Conservation (phyloP, 2,888 invertebrate genomes). For the Caenorhabditis panamensis region DNA sequence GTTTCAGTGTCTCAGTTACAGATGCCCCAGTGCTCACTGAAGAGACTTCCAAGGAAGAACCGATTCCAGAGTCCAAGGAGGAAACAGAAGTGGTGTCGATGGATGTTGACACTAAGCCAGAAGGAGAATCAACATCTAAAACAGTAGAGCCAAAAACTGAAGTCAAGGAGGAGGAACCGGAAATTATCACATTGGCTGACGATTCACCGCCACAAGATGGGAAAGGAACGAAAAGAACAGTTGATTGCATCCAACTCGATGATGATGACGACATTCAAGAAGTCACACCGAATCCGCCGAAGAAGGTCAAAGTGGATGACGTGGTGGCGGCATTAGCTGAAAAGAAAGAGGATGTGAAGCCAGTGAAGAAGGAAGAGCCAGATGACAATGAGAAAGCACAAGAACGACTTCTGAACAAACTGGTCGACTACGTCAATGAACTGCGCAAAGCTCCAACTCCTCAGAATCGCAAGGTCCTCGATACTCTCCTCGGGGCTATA, state of each 20-base stretch:
- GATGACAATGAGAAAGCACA: constrained; percentile 65
- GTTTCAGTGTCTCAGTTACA: background rate
- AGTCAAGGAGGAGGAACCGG: background rate
- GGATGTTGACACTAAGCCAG: background rate
- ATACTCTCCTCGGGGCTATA: constrained; percentile 77
- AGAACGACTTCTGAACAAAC: constrained; percentile 71
- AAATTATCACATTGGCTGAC: background rate
- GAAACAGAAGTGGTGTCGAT: background rate
- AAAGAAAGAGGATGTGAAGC: background rate
- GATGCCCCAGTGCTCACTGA: background rate
- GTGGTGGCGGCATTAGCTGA: no score
- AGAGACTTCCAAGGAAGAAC: background rate
- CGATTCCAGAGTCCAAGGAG: background rate
- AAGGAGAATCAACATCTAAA: no score
- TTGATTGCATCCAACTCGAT: constrained; percentile 71
- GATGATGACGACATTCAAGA: constrained; percentile 65
- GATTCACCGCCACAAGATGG: constrained; percentile 12
- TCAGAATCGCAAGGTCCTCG: constrained; percentile 75
- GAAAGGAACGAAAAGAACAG: constrained; percentile 43
- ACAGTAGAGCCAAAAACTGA: background rate
- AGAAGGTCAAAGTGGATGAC: constrained; percentile 33
- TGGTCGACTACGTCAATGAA: constrained; percentile 72
- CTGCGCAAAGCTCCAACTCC: constrained; percentile 25
- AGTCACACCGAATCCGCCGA: constrained; percentile 19
- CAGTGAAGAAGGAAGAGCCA: constrained; percentile 6